Base-by-base conservation (phyloP, 2,797 vertebrate genomes). In the Sternotherus odoratus region DNA sequence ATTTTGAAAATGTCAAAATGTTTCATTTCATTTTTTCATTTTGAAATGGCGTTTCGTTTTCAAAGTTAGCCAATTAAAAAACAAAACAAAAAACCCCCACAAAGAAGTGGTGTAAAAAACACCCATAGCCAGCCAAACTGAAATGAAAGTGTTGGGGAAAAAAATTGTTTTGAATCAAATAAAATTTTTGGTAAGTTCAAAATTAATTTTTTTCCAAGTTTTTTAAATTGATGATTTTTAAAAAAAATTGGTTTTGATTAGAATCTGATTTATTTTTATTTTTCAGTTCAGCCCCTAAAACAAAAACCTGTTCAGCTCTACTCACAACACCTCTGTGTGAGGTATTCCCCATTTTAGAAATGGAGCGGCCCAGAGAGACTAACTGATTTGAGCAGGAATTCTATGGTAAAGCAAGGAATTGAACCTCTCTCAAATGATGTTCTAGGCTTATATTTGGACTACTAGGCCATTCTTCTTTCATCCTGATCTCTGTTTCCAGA, bases 401-500 rank as follows among this genome's bases (percentile, higher is more conserved):
- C 13, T 12, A n/a, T 56, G 39, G 79, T 92, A 49, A 77, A 33
- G 79, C 10, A 77, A 39, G 54, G 91, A 85, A 93, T 85, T 88
- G n/a, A 77, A 89, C 85, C 39, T 63, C 83, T 89, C 89, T 23
- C 11, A 69, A 39, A 21, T 51, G 39, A 92, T 77, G 74, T 43
- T 79, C 92, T 92, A 91, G 75, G 91, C 66, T 82, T 91, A 43
- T 23, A 79, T 33, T 12, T 83, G 91, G 85, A 72, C 36, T 39
- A 79, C 43, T 8, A 74, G 86, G 56, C 48, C 77, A 57, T 89
- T 95, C 46, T 88, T 93, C 69, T 79, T 82, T 69, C 86, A 94
- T 81, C n/a, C 77, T 75, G 60, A 75, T 79, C 84, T 92, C 66
- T 87, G 86, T 30, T 87, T 95, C 28, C n/a, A 85, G 78, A 90